Conservation (phyloP, 2,797 vertebrate genomes). For the Danio choprae region DNA sequence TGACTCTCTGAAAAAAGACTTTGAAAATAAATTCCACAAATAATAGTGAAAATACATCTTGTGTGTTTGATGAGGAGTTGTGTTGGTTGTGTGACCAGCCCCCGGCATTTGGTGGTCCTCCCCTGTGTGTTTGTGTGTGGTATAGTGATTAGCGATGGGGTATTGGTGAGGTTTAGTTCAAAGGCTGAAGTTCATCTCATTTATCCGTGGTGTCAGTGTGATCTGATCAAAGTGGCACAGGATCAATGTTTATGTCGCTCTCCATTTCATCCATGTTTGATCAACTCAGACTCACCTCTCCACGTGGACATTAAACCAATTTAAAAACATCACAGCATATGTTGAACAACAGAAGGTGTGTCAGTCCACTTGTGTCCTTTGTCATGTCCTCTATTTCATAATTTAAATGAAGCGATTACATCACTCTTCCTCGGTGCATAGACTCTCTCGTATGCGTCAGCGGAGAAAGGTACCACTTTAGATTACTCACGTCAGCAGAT, state of each 20-base stretch:
- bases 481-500: slow-evolving; percentile 9
- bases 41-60: too few species aligned
- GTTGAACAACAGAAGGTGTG: slow-evolving; percentile 33
- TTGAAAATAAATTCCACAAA: too few species aligned
- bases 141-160: slow-evolving; percentile 16
- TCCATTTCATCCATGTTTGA: slow-evolving; percentile 79
- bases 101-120: too few species aligned
- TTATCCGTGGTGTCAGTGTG: slow-evolving; percentile 67
- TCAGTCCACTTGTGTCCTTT: slow-evolving; percentile 14
- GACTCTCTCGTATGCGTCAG: background rate
- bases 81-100: too few species aligned
- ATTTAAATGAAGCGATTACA: slow-evolving; percentile 36
- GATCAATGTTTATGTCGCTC: slow-evolving; percentile 80
- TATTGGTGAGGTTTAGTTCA: slow-evolving; percentile 67
- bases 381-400: slow-evolving; percentile 23
- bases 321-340: slow-evolving; percentile 31
- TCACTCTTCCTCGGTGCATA: slow-evolving; percentile 6
- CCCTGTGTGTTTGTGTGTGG: slow-evolving; percentile 25
- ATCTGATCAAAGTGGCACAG: slow-evolving; percentile 77
- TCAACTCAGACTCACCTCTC: slow-evolving; percentile 67
- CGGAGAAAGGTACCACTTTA: slow-evolving; percentile 21
- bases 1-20: too few species aligned
- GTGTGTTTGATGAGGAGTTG: too few species aligned
- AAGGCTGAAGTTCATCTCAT: slow-evolving; percentile 71
- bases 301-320: background rate